Evolutionary conservation across 2,888 invertebrate species (phyloP).

Genomic region (Meiosimyza platycephala): DNA sequence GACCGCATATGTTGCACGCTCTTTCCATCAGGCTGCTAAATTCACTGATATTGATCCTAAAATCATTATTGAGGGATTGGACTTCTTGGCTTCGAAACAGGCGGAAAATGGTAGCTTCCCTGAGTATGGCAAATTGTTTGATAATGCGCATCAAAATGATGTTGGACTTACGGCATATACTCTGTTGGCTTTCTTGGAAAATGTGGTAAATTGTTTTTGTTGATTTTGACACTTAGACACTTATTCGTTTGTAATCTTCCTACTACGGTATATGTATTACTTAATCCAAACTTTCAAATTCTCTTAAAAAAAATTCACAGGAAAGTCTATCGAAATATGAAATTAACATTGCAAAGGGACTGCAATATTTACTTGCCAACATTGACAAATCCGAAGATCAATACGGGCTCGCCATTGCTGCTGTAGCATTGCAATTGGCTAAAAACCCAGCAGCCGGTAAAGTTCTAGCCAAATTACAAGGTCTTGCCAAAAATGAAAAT

Average conservation of each 20-base stretch:
- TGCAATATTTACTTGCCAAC: slow-evolving; percentile 79
- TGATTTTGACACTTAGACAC: too few species aligned
- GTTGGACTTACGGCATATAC: slow-evolving; percentile 85
- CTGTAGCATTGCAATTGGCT: slow-evolving; percentile 81
- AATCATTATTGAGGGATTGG: slow-evolving; percentile 75
- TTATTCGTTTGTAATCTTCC: too few species aligned
- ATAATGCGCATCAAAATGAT: slow-evolving; percentile 73
- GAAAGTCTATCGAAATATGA: slow-evolving; percentile 68
- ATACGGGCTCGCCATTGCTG: slow-evolving; percentile 81
- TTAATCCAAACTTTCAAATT: too few species aligned
- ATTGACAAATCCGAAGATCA: slow-evolving; percentile 75
- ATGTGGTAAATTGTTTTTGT: slow-evolving; percentile 65
- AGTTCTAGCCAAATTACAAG: slow-evolving; percentile 71
- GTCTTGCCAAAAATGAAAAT: slow-evolving; percentile 62
- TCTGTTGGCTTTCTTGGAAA: slow-evolving; percentile 79
- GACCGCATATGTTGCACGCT: slow-evolving; percentile 85
- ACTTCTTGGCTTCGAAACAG: slow-evolving; percentile 79
- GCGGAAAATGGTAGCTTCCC: slow-evolving; percentile 81
- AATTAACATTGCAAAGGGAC: slow-evolving; percentile 78
- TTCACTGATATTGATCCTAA: slow-evolving; percentile 79
- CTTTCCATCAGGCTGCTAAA: slow-evolving; percentile 78
- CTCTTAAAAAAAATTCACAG: slow-evolving; percentile 38
- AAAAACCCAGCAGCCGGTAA: slow-evolving; percentile 77
- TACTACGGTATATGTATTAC: too few species aligned
- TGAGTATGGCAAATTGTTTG: slow-evolving; percentile 80